A percentile compares a stretch with the other conserved stretches of the same genome.
Conservation (phyloP, 30 jellyfish, hydroid and myxozoan genomes). For the Aurelia aurita region DNA sequence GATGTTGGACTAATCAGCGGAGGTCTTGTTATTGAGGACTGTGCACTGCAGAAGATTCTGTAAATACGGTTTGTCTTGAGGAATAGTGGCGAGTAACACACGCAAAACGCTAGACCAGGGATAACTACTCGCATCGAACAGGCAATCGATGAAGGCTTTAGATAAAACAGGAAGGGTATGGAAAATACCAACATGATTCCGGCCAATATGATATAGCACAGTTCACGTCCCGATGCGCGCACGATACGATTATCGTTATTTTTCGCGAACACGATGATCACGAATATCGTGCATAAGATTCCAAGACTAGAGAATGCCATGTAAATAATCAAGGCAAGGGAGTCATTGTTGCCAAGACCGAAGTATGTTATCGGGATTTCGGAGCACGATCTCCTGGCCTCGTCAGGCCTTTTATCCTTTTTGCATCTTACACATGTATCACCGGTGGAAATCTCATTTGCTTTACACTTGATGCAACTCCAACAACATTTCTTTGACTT, state of each 20-base stretch:
- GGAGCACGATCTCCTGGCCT: constrained; percentile 30
- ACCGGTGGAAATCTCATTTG: constrained; percentile 42
- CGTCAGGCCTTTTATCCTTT: constrained; percentile 54
- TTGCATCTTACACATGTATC: constrained; percentile 72
- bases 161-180: constrained; percentile 56
- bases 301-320: constrained; percentile 68
- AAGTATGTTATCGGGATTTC: constrained; percentile 43
- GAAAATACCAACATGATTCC: constrained; percentile 71
- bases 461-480: constrained; percentile 68
- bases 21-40: constrained; percentile 78
- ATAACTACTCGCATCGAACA: constrained; percentile 74
- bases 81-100: constrained; percentile 88
- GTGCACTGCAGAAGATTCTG: constrained; percentile 87
- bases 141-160: constrained; percentile 56
- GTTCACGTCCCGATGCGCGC: constrained; percentile 89
- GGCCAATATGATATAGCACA: constrained; percentile 71
- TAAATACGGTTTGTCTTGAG: constrained; percentile 85
- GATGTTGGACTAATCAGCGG: constrained; percentile 89
- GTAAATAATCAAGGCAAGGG: constrained; percentile 26
- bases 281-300: constrained; percentile 36
- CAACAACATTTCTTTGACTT: constrained; percentile 83
- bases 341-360: neutral
- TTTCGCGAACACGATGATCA: constrained; percentile 56
- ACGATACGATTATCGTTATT: constrained; percentile 68
- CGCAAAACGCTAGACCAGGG: constrained; percentile 85